Base-by-base conservation (phyloP, 2,797 vertebrate species). In the Channa striata region DNA sequence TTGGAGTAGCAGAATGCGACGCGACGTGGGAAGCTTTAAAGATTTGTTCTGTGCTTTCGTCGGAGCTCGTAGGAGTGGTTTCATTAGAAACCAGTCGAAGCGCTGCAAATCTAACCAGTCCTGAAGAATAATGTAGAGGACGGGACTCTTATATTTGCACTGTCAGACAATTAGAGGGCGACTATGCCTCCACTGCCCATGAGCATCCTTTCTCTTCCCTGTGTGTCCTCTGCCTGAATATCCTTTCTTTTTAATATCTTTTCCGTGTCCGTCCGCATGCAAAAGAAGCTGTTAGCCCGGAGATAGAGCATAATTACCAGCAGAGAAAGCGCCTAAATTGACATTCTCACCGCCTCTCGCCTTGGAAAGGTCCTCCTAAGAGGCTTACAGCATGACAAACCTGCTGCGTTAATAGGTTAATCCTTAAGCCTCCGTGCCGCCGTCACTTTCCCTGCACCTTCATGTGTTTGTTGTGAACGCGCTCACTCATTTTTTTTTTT, bases 361-460 rank as follows among this genome's bases (percentile, higher is more conserved):
- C 68, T 72, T 2, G 43, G 52, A 82, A 85, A 88, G 83, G 82
- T 86, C 85, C 64, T 74, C 53, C 54, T 85, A 88, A 92, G 89
- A 87, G 81, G 89, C 87, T 91, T 91, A 92, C 72, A 51, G 75
- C 80, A 52, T 81, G 86, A 86, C 81, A 89, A 84, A 86, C 84
- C 78, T 78, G 72, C 82, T 77, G 80, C 59, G 68, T 81, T 85
- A 87, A 88, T 87, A 82, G 81, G 83, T 87, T 87, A 87, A 87
- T 86, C 68, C 82, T 67, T 80, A 74, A 88, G 79, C 74, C 67
- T 72, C 66, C 59, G 61, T 13, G 68, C 74, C 36, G 68, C 80
- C 68, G 60, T 50, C 76, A 42, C 62, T 77, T 72, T 68, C 73
- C 59, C 60, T 11, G n/a, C 53, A 83, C 76, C 74, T 81, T 77